Evolutionary conservation across 1,140 invertebrate genomes (phyloP).

Genomic region (Rhopalosiphum padi): DNA sequence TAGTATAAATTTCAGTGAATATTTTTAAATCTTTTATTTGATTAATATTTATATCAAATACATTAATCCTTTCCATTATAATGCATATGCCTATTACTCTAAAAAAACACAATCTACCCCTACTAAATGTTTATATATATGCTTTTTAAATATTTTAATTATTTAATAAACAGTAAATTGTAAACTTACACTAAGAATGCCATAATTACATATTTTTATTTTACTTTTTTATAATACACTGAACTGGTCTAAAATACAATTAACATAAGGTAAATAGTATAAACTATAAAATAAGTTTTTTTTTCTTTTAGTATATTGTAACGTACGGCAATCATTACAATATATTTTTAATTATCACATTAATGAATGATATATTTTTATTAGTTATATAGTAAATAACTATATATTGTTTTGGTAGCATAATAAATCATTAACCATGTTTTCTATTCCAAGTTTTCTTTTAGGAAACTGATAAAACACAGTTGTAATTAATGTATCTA

Average conservation of each 20-base stretch:
- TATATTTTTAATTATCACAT: neutral
- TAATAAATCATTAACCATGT: neutral
- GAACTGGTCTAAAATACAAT: neutral
- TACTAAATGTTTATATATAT: neutral
- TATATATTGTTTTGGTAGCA: too few species aligned
- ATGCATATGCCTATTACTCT: neutral
- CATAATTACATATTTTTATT: neutral
- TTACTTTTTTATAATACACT: neutral
- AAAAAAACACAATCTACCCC: neutral
- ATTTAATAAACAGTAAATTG: neutral
- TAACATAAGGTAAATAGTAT: neutral
- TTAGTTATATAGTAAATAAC: too few species aligned
- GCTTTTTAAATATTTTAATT: neutral
- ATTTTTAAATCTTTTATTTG: neutral
- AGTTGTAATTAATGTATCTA: neutral
- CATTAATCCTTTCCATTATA: neutral
- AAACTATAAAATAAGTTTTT: neutral
- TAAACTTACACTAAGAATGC: neutral
- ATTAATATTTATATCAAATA: neutral
- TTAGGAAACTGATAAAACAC: neutral
- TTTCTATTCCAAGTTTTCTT: neutral
- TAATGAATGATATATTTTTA: neutral
- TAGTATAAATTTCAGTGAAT: neutral
- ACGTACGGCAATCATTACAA: too few species aligned
- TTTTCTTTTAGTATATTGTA: neutral